These are phyloP conservation scores for Hirtodrosophila confusa DNA, from an alignment of 2,888 invertebrate species.

Conservation along the genomic window DNA sequence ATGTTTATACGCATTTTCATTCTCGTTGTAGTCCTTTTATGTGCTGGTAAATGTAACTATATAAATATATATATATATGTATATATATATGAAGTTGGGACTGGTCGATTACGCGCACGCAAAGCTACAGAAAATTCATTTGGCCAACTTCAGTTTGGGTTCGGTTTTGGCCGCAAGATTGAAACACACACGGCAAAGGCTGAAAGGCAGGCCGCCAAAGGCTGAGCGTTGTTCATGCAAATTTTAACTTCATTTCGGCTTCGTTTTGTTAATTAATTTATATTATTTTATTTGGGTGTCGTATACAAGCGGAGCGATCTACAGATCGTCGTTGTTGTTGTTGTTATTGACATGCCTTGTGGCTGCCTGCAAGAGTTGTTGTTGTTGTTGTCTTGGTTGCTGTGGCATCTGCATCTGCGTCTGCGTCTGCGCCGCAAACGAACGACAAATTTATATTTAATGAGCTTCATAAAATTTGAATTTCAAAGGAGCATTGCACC, in stretches of 20 bases:
- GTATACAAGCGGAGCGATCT: slow-evolving; percentile 53
- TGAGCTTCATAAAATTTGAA: slow-evolving; percentile 85
- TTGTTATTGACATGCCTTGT: slow-evolving; percentile 55
- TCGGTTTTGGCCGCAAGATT: too few relatives aligned
- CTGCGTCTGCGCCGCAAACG: slow-evolving; percentile 38
- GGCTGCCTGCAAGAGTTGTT: slow-evolving; percentile 33
- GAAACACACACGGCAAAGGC: slow-evolving; percentile 6
- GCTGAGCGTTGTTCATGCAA: slow-evolving; percentile 75
- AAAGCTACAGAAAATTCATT: slow-evolving; percentile 40
- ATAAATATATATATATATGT: slow-evolving; percentile 21
- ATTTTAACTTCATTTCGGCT: slow-evolving; percentile 79
- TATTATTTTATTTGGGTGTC: slow-evolving; percentile 83
- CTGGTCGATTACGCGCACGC: slow-evolving; percentile 78
- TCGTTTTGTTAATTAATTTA: slow-evolving; percentile 83
- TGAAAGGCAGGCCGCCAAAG: slow-evolving; percentile 65
- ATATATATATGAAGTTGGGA: slow-evolving; percentile 14
- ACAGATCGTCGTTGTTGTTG: slow-evolving; percentile 31
- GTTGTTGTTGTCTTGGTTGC: slow-evolving; percentile 1
- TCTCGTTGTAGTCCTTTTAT: slow-evolving; percentile 55
- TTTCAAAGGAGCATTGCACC: slow-evolving; percentile 82
- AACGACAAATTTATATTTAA: slow-evolving; percentile 84
- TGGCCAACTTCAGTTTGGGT: slow-evolving; percentile 7
- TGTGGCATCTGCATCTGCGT: slow-evolving; percentile 14
- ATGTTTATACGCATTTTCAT: slow-evolving; percentile 6
- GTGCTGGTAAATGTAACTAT: slow-evolving; percentile 28